Evolutionary conservation across 2,113 vertebrate species (phyloP), one percentile per base, ranked within the genome.

Genomic region (Jacana jacana): DNA sequence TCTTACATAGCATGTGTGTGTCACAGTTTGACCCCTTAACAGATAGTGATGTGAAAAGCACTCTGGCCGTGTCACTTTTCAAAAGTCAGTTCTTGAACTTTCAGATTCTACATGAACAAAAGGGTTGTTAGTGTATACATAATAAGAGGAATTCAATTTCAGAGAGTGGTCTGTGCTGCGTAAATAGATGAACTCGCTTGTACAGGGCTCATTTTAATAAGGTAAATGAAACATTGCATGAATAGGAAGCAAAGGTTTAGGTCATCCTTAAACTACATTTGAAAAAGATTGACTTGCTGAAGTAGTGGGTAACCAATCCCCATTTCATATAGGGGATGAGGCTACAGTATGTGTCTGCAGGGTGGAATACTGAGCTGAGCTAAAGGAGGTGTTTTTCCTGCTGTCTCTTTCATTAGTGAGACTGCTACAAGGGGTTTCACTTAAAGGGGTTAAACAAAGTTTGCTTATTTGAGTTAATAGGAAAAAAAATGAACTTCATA

Each of bases 161-260:
- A 46, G 30, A 57, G 64, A 49, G n/a, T 80, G 75, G 73, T 91
- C 40, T 42, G 22, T 73, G 66, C 73, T 94, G 89, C 65, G 15
- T 90, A 73, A 31, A 82, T 63, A 49, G 68, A 37, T 93, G 81
- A 93, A 73, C 46, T 91, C 33, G 17, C 49, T 94, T 77, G 35
- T 73, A 46, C 31, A 30, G 48, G 19, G 51, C 80, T 94, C 70
- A 77, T 91, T 90, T 94, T 88, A 88, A 77, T 93, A 95, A 80
- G 68, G 31, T 94, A 57, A 86, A 91, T 63, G 65, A 87, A 93
- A 82, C 44, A 52, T 77, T 2, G 3, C 31, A 40, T 17, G 35
- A 89, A 51, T 58, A 55, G 60, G 46, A 88, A 33, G 31, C 19
- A 11, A 65, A 88, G 49, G 70, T 88, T 73, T 93, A 95, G 85